Percentiles rank a stretch among this genome's conserved stretches.
Evolutionary conservation across 2,888 invertebrate genomes (phyloP).

Genomic region (Lithosia quadra): DNA sequence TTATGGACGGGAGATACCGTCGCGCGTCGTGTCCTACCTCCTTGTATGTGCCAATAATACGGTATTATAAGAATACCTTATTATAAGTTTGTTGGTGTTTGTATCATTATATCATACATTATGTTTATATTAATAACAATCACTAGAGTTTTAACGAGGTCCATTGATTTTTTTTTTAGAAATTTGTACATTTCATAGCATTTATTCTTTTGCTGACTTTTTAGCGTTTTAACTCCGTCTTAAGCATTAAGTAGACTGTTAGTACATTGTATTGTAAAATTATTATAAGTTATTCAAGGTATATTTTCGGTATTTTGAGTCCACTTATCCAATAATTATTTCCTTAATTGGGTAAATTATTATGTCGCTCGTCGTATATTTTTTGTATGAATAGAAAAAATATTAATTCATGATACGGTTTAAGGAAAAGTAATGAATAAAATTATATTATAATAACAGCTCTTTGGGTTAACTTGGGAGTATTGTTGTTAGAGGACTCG

Average conservation of each 20-base stretch:
- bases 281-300: neutral
- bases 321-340: neutral
- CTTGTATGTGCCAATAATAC: neutral
- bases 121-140: neutral
- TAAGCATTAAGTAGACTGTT: neutral
- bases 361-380: neutral
- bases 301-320: neutral
- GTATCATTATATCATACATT: neutral
- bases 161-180: neutral
- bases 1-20: no score
- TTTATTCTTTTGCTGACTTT: neutral
- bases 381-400: neutral
- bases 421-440: slow-evolving; percentile 4
- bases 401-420: neutral
- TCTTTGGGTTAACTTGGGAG: neutral
- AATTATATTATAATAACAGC: neutral
- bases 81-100: slow-evolving; percentile 11
- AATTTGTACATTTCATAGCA: neutral
- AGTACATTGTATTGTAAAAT: neutral
- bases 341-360: neutral
- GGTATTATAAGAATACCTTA: neutral
- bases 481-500: neutral
- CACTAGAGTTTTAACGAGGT: slow-evolving; percentile 1
- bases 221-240: neutral
- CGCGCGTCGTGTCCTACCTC: no score